Conservation (phyloP, 2,113 vertebrate species). For the Pluvianellus socialis region DNA sequence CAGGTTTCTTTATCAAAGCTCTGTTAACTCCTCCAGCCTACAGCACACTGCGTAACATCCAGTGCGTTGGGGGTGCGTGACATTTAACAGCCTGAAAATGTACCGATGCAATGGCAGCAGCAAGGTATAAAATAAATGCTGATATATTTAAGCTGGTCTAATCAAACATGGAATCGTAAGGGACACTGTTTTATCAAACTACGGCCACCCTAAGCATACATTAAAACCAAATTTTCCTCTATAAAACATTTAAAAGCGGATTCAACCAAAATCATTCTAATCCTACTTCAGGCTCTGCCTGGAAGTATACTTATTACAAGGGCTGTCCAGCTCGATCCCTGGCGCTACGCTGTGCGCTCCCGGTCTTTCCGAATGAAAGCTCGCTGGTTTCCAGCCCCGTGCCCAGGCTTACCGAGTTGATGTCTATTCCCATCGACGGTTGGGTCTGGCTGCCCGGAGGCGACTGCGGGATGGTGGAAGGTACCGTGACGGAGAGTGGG, state of each 20-base stretch:
- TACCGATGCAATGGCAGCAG: not conserved
- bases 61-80: accelerated
- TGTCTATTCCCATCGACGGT: constrained; percentile 85
- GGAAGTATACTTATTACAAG: accelerated
- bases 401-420: constrained; percentile 85
- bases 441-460: constrained; percentile 85
- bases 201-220: not conserved
- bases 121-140: not conserved
- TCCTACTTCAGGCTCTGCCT: not conserved
- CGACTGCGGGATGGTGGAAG: constrained; percentile 83
- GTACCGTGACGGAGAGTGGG: constrained; percentile 79
- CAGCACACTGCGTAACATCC: accelerated
- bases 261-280: not conserved
- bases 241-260: not conserved
- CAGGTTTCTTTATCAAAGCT: not conserved
- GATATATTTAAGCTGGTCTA: accelerated
- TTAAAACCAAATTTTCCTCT: not conserved
- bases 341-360: accelerated
- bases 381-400: not conserved
- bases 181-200: not conserved
- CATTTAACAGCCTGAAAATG: not conserved
- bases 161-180: accelerated
- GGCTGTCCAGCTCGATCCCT: accelerated
- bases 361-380: accelerated
- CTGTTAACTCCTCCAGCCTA: not conserved